These are phyloP conservation scores for Bombus soroeensis DNA, from an alignment of 1,140 invertebrate genomes.

Conservation along the genomic window DNA sequence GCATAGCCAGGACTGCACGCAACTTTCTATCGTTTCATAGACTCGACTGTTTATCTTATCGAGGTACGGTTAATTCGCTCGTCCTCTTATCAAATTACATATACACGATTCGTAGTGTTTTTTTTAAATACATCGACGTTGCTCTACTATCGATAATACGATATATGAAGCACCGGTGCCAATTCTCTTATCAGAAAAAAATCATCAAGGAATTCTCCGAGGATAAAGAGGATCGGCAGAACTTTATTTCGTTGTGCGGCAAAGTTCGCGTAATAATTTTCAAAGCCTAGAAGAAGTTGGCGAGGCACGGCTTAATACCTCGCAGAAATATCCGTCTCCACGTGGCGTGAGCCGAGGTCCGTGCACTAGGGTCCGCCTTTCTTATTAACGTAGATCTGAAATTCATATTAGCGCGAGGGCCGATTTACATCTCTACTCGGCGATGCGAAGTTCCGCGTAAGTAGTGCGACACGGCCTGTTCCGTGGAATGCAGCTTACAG, in stretches of 20 bases:
- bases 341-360: background rate
- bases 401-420: constrained; percentile 40
- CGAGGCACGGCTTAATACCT: constrained; percentile 22
- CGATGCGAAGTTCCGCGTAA: constrained; percentile 40
- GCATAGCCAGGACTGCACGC: too few relatives aligned
- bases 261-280: constrained; percentile 48
- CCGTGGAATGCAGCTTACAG: constrained; percentile 10
- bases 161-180: background rate
- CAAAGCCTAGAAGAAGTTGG: constrained; percentile 23
- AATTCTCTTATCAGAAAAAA: background rate
- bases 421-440: constrained; percentile 44
- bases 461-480: constrained; percentile 19
- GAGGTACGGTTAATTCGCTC: too few relatives aligned
- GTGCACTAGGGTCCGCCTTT: constrained; percentile 4
- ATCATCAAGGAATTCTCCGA: too few relatives aligned
- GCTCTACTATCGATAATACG: too few relatives aligned
- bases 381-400: constrained; percentile 56
- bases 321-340: constrained; percentile 39
- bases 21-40: too few relatives aligned
- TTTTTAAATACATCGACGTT: too few relatives aligned
- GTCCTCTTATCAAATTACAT: too few relatives aligned
- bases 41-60: too few relatives aligned
- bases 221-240: background rate
- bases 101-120: too few relatives aligned
- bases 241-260: constrained; percentile 16